Evolutionary conservation across 2,113 vertebrate genomes (phyloP).

Genomic region (Sphyrna mokarran): DNA sequence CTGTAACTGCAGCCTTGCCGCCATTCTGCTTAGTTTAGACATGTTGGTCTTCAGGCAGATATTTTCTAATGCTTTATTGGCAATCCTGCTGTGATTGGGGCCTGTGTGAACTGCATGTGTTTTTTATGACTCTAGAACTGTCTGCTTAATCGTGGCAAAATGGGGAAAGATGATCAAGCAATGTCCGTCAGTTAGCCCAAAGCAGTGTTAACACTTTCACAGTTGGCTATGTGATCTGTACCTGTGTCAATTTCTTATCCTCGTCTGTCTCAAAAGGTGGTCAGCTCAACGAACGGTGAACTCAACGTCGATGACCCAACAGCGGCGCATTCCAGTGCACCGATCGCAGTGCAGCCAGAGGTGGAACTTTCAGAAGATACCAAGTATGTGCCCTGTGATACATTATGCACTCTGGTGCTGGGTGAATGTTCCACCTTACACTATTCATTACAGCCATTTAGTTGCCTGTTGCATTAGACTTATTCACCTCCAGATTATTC

Average conservation of each 20-base stretch:
- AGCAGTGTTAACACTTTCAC: neutral
- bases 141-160: neutral
- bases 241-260: neutral
- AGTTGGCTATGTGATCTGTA: neutral
- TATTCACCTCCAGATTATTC: neutral
- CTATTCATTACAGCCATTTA: neutral
- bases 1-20: neutral
- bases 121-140: neutral
- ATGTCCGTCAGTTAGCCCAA: neutral
- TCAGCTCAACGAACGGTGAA: slow-evolving; percentile 95
- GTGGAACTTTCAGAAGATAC: slow-evolving; percentile 97
- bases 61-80: neutral
- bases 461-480: neutral
- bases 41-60: neutral
- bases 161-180: neutral
- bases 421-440: slow-evolving; percentile 32
- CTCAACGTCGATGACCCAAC: slow-evolving; percentile 87
- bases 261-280: slow-evolving; percentile 72
- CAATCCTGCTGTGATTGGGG: neutral
- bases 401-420: neutral
- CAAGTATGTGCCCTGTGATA: slow-evolving; percentile 72
- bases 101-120: neutral
- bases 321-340: slow-evolving; percentile 81
- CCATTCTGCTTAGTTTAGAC: neutral
- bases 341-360: slow-evolving; percentile 85